phyloP scores from a whole-genome alignment of 2,888 invertebrate species.

The Onchidella celtica region DNA sequence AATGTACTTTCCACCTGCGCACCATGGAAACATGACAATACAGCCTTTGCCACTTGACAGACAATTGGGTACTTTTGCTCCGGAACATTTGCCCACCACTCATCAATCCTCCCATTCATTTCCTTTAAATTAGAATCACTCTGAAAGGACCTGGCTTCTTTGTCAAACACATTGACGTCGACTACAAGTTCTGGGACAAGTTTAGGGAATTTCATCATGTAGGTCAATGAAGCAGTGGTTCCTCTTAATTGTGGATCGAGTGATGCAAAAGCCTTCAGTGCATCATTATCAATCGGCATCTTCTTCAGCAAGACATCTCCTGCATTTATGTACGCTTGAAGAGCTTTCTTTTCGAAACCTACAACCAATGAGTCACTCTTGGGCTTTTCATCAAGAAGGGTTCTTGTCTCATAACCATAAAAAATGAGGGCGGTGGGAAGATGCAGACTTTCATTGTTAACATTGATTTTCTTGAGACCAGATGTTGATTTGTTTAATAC shows the following conservation, averaged over 20 bases:
- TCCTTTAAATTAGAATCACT: too few species aligned
- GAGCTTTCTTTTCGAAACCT: neutral
- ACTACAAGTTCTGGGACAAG: too few species aligned
- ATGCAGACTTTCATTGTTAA: too few species aligned
- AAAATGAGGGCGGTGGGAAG: neutral
- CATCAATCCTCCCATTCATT: too few species aligned
- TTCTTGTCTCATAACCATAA: neutral
- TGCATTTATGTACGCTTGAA: neutral
- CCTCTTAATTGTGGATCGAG: neutral
- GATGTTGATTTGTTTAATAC: too few species aligned
- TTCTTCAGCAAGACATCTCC: neutral
- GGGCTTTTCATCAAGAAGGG: neutral
- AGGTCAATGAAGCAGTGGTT: neutral
- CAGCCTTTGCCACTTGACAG: too few species aligned
- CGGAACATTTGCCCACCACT: too few species aligned
- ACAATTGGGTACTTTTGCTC: neutral
- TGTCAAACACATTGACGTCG: too few species aligned
- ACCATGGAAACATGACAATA: too few species aligned
- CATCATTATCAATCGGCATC: neutral
- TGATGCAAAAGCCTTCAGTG: neutral
- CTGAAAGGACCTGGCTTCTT: too few species aligned
- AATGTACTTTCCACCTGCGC: conserved; percentile 25
- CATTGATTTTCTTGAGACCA: too few species aligned
- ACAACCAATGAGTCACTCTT: neutral
- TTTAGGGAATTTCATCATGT: neutral